Conservation (phyloP, 2,888 invertebrate genomes). For the Dendrolimus pini region DNA sequence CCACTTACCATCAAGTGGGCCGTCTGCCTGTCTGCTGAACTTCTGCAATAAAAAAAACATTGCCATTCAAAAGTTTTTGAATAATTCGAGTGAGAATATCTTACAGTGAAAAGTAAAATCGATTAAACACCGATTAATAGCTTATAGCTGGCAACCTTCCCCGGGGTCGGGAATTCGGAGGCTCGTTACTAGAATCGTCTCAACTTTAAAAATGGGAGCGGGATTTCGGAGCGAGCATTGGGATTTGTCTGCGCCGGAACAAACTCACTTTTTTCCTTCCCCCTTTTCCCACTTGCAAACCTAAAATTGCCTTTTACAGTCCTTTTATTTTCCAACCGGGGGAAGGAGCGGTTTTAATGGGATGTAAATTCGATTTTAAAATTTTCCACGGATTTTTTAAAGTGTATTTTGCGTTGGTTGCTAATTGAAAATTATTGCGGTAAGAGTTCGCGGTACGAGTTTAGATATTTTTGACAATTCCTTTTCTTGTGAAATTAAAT, state of each 20-base stretch:
- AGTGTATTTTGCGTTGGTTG: constrained; percentile 16
- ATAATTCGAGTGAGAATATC: too few species aligned
- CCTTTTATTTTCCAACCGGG: constrained; percentile 30
- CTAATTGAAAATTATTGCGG: constrained; percentile 5
- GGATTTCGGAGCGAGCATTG: constrained; percentile 64
- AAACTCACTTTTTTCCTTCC: constrained; percentile 37
- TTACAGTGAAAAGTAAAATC: not conserved
- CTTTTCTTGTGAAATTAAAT: not conserved
- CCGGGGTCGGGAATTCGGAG: constrained; percentile 63
- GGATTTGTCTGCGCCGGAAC: constrained; percentile 53
- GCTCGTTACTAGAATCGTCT: constrained; percentile 74
- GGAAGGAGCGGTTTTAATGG: constrained; percentile 33
- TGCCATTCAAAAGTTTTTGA: too few species aligned
- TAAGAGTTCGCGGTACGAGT: not conserved
- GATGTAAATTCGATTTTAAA: constrained; percentile 9
- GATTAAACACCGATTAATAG: not conserved
- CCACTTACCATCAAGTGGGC: too few species aligned
- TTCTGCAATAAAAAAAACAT: too few species aligned
- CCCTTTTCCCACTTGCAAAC: constrained; percentile 21
- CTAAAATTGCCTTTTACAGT: constrained; percentile 37
- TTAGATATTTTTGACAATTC: not conserved
- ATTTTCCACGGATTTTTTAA: constrained; percentile 27
- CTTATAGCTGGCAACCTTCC: constrained; percentile 20
- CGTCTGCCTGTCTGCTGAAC: too few species aligned
- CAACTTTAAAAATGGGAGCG: constrained; percentile 71